Base-by-base conservation (phyloP, 1,140 invertebrate genomes). In the Drosophila mauritiana region DNA sequence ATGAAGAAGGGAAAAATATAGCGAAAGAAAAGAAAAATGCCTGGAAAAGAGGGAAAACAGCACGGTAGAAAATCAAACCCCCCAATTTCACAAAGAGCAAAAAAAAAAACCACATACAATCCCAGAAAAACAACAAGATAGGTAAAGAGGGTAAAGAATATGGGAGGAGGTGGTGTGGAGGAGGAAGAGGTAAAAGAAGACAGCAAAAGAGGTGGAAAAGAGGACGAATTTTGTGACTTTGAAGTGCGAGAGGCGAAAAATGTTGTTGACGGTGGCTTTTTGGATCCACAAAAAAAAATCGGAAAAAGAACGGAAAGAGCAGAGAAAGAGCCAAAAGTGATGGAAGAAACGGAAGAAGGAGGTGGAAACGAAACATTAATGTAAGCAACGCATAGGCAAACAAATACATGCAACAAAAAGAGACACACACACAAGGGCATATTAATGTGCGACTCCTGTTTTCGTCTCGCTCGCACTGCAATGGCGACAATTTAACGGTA, bases 401-500 rank as follows among this genome's bases (percentile, higher is more conserved):
- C 65, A 59, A 49, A 61, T 39, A 46, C 67, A 45, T 56, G 40
- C 54, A 72, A 45, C 53, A 72, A 43, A 52, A 49, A 51, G 37
- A 37, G 68, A 27, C 12, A 52, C 46, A 48, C 20, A 46, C 48
- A 40, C 34, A 42, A 4, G 27, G 25, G 8, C 17, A 11, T 20
- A 39, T 13, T 13, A 4, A 39, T 39, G 4, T 34, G 54, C 20
- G 4, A 20, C 20, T 2, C 7, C n/a, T 79, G 54, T 34, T 20
- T 5, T 79, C 46, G 58, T 83, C 83, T 69, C 76, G 51, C 70
- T 86, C 63, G 59, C 83, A 79, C 62, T 58, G 83, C 83, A 88
- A 83, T 83, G 83, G 75, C 76, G 75, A 79, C 83, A 68, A 82
- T 78, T 86, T 86, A 78, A 74, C 54, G 54, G 25, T 73, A 58